Evolutionary conservation across 2,797 vertebrate genomes (phyloP).

Genomic region (Megaceryle alcyon): DNA sequence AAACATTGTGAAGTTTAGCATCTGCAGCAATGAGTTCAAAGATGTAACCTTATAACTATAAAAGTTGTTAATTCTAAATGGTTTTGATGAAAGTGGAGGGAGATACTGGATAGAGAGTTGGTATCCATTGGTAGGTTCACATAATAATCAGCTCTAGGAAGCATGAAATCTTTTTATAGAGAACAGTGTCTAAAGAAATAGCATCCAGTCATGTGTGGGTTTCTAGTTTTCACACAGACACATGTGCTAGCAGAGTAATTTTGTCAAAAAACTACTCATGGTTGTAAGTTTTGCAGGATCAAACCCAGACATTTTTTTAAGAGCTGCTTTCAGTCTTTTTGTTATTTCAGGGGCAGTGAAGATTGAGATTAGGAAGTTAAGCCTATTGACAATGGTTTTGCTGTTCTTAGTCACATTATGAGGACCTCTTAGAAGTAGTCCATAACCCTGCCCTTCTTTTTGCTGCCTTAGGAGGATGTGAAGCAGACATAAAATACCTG

Average conservation of each 20-base stretch:
- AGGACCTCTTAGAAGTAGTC: neutral
- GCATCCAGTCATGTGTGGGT: neutral
- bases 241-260: neutral
- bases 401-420: neutral
- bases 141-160: neutral
- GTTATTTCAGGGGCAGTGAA: neutral
- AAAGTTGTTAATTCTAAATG: neutral
- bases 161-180: neutral
- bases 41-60: neutral
- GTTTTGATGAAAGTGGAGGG: neutral
- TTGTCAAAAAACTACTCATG: neutral
- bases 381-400: neutral
- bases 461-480: neutral
- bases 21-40: slow-evolving; percentile 48
- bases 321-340: neutral
- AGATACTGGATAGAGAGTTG: neutral
- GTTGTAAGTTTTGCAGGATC: neutral
- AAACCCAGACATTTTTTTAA: neutral
- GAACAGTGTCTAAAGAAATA: neutral
- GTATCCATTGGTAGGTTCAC: neutral
- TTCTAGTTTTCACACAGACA: neutral
- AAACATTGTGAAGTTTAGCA: slow-evolving; percentile 11
- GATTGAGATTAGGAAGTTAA: neutral
- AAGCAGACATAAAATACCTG: neutral
- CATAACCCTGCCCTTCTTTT: neutral